Evolutionary conservation across 2,797 vertebrate species (phyloP).

Genomic region (Taeniopygia guttata): DNA sequence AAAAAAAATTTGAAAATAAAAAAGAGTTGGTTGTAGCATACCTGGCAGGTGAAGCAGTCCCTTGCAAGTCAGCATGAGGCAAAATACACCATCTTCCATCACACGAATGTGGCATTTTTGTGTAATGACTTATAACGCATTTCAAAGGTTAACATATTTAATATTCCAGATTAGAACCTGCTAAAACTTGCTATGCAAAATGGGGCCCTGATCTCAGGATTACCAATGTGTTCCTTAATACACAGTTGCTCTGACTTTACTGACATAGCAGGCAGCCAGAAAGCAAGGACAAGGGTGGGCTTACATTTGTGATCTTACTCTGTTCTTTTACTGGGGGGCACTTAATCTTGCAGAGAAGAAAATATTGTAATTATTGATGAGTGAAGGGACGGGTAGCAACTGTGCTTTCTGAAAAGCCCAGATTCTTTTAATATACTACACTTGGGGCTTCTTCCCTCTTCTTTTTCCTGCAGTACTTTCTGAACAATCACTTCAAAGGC

Average conservation of each 20-base stretch:
- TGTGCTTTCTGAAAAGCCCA: neutral
- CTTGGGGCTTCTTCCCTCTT: neutral
- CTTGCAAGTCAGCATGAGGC: neutral
- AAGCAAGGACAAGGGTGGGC: neutral
- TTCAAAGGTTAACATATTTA: neutral
- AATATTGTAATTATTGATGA: neutral
- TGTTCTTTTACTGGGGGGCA: neutral
- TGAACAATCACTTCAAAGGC: constrained; percentile 46
- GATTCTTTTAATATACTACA: neutral
- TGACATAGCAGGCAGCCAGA: neutral
- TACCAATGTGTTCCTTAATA: neutral
- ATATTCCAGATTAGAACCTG: neutral
- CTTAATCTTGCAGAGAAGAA: neutral
- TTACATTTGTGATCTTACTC: neutral
- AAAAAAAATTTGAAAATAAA: neutral
- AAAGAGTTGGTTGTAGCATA: neutral
- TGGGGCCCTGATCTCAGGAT: neutral
- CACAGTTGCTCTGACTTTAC: neutral
- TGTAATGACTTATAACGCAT: neutral
- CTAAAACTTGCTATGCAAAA: neutral
- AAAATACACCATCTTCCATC: neutral
- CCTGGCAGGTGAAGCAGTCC: neutral
- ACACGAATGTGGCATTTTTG: neutral
- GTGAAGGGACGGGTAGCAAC: neutral
- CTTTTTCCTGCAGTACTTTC: constrained; percentile 13